Conservation (phyloP, 1,140 invertebrate genomes). For the Leucophenga varia region DNA sequence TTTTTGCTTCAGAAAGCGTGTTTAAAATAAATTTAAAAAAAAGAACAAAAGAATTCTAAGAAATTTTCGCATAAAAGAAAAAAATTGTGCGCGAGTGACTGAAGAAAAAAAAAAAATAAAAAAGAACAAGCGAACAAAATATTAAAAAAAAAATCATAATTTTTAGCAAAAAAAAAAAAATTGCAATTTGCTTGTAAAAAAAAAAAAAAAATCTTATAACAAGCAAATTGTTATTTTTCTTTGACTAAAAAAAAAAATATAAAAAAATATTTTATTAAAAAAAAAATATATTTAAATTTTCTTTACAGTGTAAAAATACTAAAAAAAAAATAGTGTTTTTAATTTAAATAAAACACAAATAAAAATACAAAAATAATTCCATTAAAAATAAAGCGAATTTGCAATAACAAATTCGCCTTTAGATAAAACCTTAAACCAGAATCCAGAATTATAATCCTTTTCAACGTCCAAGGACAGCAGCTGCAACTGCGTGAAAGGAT, state of each 20-base stretch:
- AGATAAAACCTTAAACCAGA: constrained; percentile 47
- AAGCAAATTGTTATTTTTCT: too few species aligned
- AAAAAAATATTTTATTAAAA: constrained; percentile 36
- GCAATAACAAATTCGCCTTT: constrained; percentile 13
- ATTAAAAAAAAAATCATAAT: constrained; percentile 22
- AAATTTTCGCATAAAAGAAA: constrained; percentile 46
- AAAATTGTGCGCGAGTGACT: too few species aligned
- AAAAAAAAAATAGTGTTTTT: constrained; percentile 28
- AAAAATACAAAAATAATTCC: constrained; percentile 19
- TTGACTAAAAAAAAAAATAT: constrained; percentile 9
- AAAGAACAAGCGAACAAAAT: too few species aligned
- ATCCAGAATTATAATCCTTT: constrained; percentile 31
- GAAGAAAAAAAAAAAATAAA: constrained; percentile 26
- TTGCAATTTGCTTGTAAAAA: constrained; percentile 37
- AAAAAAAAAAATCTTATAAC: constrained; percentile 24
- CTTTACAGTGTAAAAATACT: constrained; percentile 33
- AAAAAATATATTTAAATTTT: constrained; percentile 23
- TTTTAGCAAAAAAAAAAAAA: constrained; percentile 34
- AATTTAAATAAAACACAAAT: constrained; percentile 20
- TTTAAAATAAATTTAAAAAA: constrained; percentile 7
- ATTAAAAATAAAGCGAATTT: constrained; percentile 37
- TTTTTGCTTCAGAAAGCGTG: constrained; percentile 5
- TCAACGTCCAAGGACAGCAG: constrained; percentile 15
- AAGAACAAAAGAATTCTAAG: constrained; percentile 26
- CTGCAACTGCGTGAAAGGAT: too few species aligned